Evolutionary conservation across 2,113 vertebrate species (phyloP).

Genomic region (Calypte anna): DNA sequence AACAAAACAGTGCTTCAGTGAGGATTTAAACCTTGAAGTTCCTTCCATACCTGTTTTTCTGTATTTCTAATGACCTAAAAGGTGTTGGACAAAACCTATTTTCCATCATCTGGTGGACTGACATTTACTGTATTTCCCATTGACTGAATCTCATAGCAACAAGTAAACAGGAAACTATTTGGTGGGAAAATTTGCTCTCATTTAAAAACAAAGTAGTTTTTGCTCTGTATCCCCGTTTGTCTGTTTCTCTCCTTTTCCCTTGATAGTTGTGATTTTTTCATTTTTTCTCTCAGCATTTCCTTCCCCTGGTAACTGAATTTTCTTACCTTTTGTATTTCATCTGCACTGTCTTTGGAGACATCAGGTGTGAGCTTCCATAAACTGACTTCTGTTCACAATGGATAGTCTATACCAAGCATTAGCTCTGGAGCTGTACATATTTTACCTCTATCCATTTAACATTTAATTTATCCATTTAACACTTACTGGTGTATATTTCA

Average conservation of each 20-base stretch:
- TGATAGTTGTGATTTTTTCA: constrained; percentile 1
- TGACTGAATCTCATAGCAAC: constrained; percentile 8
- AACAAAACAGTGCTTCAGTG: not conserved
- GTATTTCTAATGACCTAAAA: not conserved
- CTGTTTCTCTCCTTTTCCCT: not conserved
- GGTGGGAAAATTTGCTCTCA: constrained; percentile 19
- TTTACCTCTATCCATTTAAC: not conserved
- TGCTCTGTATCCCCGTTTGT: not conserved
- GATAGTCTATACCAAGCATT: not conserved
- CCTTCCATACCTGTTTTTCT: constrained; percentile 1
- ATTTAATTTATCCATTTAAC: not conserved
- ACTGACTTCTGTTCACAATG: not conserved
- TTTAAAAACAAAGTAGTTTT: constrained; percentile 28
- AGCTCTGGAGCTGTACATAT: not conserved
- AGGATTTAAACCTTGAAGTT: not conserved
- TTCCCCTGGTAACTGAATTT: not conserved
- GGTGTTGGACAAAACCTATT: constrained; percentile 2
- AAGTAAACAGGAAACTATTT: constrained; percentile 45
- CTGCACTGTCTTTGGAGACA: not conserved
- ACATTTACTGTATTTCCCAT: not conserved
- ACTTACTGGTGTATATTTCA: not conserved
- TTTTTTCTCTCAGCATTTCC: constrained; percentile 6
- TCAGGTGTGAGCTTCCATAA: not conserved
- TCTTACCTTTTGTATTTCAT: not conserved
- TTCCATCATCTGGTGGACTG: not conserved